Percentiles rank a stretch among this genome's conserved stretches.
These are phyloP conservation scores for Ormia ochracea DNA, from an alignment of 2,888 invertebrate species.

Conservation along the genomic window DNA sequence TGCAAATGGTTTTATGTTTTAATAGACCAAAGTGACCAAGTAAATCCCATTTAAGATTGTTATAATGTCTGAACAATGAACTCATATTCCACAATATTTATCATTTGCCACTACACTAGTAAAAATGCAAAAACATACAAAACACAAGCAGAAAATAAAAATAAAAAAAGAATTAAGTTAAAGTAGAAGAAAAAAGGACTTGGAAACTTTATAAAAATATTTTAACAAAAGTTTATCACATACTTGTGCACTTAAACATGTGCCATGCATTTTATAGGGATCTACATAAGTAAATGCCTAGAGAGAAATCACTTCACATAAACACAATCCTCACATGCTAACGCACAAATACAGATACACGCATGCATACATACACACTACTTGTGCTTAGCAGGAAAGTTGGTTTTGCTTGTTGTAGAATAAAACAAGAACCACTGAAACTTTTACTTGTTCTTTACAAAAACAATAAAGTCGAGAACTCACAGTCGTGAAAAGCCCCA, in stretches of 20 bases:
- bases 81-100: slow-evolving; percentile 39
- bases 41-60: slow-evolving; percentile 53
- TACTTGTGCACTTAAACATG: slow-evolving; percentile 42
- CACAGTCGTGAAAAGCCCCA: slow-evolving; percentile 21
- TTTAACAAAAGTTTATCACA: slow-evolving; percentile 59
- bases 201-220: slow-evolving; percentile 60
- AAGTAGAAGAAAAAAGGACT: slow-evolving; percentile 39
- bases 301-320: slow-evolving; percentile 54
- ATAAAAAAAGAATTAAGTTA: too few relatives aligned
- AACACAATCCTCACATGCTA: not conserved
- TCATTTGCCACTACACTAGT: slow-evolving; percentile 27
- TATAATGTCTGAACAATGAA: slow-evolving; percentile 61
- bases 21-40: slow-evolving; percentile 43
- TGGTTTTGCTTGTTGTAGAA: slow-evolving; percentile 35
- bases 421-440: slow-evolving; percentile 21
- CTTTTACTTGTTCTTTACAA: slow-evolving; percentile 54
- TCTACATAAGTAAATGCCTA: slow-evolving; percentile 56
- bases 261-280: slow-evolving; percentile 37
- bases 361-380: not conserved
- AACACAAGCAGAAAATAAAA: not conserved
- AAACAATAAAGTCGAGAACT: slow-evolving; percentile 59
- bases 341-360: not conserved
- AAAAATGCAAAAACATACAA: slow-evolving; percentile 26
- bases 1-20: slow-evolving; percentile 2
- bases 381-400: slow-evolving; percentile 14